A percentile compares a stretch with the other conserved stretches of the same genome.
Evolutionary conservation across 2,888 invertebrate species (phyloP).

Genomic region (Drosophila mettleri): DNA sequence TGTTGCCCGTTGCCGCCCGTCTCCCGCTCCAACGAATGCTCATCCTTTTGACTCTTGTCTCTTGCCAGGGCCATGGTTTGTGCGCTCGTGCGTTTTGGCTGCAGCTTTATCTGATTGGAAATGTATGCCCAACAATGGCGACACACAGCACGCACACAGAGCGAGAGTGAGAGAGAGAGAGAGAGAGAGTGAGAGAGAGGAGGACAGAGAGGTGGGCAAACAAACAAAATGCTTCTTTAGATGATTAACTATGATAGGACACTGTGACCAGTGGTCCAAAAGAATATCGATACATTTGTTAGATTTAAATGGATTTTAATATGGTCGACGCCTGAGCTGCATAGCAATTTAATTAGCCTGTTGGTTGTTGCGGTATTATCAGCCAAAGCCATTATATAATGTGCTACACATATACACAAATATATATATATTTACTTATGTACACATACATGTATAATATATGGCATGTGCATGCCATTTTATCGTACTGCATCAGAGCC

Average conservation of each 20-base stretch:
- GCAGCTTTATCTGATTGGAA: constrained; percentile 75
- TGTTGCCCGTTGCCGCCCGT: not conserved
- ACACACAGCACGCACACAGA: constrained; percentile 55
- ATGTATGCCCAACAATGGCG: constrained; percentile 73
- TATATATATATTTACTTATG: not conserved
- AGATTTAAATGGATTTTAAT: constrained; percentile 78
- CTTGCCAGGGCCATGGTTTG: constrained; percentile 49
- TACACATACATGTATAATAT: constrained; percentile 2
- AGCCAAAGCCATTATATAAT: constrained; percentile 54
- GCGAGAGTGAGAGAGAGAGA: not conserved
- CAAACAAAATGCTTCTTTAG: constrained; percentile 73
- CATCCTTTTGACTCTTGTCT: constrained; percentile 19
- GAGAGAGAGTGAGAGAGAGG: not conserved
- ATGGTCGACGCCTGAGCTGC: constrained; percentile 48
- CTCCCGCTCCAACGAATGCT: constrained; percentile 11
- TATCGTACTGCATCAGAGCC: constrained; percentile 47
- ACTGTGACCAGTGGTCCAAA: constrained; percentile 51
- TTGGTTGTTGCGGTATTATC: constrained; percentile 47
- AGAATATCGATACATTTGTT: constrained; percentile 67
- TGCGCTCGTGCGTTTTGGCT: constrained; percentile 70
- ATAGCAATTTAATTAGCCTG: constrained; percentile 68
- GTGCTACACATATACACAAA: constrained; percentile 26
- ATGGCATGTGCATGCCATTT: constrained; percentile 23
- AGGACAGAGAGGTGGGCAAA: constrained; percentile 24
- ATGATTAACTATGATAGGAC: constrained; percentile 75